A percentile compares a stretch with the other conserved stretches of the same genome.
These are phyloP conservation scores for Eublepharis macularius DNA, from an alignment of 2,113 vertebrate genomes.

Conservation along the genomic window DNA sequence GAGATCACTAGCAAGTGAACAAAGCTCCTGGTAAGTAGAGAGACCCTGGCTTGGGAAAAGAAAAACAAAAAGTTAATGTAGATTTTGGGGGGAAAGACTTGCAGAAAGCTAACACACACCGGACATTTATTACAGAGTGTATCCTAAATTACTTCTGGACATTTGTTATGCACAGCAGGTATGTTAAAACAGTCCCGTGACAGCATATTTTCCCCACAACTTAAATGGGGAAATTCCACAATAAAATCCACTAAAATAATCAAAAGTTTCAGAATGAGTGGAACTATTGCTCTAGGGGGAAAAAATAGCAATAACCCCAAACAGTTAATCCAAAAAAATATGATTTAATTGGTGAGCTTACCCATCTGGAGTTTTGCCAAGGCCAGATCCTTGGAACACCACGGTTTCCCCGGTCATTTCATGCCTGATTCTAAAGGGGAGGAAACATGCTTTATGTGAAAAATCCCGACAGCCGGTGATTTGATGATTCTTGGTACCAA, in stretches of 20 bases:
- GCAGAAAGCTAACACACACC: neutral
- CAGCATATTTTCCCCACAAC: neutral
- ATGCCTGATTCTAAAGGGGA: slow-evolving; percentile 86
- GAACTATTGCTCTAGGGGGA: neutral
- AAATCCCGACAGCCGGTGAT: neutral
- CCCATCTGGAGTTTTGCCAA: slow-evolving; percentile 97
- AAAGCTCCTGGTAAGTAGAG: slow-evolving; percentile 97
- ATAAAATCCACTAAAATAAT: neutral
- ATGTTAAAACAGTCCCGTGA: neutral
- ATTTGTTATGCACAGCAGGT: neutral
- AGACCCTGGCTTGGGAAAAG: slow-evolving; percentile 86
- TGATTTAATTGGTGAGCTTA: slow-evolving; percentile 65
- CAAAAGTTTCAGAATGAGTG: neutral
- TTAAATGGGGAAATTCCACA: neutral
- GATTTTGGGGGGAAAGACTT: neutral
- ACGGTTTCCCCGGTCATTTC: slow-evolving; percentile 92
- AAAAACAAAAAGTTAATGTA: slow-evolving; percentile 44
- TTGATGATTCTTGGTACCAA: neutral
- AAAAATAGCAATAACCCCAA: neutral
- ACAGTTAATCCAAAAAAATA: neutral
- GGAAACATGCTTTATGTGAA: neutral
- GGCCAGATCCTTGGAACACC: slow-evolving; percentile 89
- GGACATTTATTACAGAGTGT: neutral
- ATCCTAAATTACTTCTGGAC: no score
- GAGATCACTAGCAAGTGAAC: slow-evolving; percentile 95